Base-by-base conservation (phyloP, 2,113 vertebrate species). In the Lepisosteus oculatus region DNA sequence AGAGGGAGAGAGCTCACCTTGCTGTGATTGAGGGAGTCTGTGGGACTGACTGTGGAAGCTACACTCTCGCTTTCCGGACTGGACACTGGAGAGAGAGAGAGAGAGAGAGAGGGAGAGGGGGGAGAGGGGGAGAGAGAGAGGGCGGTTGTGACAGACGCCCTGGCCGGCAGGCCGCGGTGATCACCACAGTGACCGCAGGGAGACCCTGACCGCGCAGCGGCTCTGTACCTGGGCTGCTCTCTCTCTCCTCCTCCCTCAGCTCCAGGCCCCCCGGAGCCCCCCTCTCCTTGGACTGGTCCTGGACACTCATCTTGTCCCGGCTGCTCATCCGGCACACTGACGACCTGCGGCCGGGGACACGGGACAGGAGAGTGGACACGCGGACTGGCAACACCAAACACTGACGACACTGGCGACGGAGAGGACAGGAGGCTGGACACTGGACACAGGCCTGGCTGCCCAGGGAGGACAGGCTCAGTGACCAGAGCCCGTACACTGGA, bases 291-390 rank as follows among this genome's bases (percentile, higher is more conserved):
- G 95, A 97, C 76, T 94, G 90, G 72, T 97, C 95, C 80, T 95
- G 95, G 0, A 97, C 90, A 3, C 87, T 94, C 74, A 93, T 93
- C 86, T 97, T 97, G 17, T 97, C 95, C 3, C 81, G 93, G 78
- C 95, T 97, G 88, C 95, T 97, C 92, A 96, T 94, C 63, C 95
- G 87, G 77, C 95, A 95, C 74, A 97, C 94, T 0, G 95, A 95
- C 76, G 84, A 95, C 83, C 95, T 97, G 71, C 1, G 43, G 47
- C 13, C 14, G 56, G 1, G 3, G 3, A 3, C 17, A 47, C 5
- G 12, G 45, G 44, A 68, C 45, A 12, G 9, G n/a, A 75, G 8
- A 2, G 64, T 2, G n/a, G 12, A 14, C 15, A 66, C 12, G 14
- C 45, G 54, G 29, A 8, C 8, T 43, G 43, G 64, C 3, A 68